Evolutionary conservation across 2,797 vertebrate species (phyloP).

Genomic region (Urosaurus nigricauda): DNA sequence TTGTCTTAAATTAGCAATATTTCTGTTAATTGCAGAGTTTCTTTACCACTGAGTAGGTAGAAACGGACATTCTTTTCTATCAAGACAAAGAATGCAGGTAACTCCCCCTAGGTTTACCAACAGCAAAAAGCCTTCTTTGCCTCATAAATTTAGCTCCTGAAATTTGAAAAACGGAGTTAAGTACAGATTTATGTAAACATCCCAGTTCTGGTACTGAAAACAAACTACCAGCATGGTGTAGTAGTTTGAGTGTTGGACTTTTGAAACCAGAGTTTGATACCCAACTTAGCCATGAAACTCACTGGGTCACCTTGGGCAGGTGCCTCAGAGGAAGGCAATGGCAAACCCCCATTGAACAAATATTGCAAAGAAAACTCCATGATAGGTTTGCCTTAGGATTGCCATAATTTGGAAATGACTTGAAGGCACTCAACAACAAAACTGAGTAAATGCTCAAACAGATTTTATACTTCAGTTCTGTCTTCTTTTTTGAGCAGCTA

Average conservation of each 20-base stretch:
- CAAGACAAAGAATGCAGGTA: not conserved
- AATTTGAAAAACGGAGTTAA: not conserved
- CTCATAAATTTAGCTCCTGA: not conserved
- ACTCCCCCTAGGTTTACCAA: not conserved
- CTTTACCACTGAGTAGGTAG: not conserved
- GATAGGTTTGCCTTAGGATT: too few species aligned
- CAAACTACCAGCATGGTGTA: not conserved
- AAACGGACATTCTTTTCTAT: not conserved
- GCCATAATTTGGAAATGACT: too few species aligned
- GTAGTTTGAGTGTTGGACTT: too few species aligned
- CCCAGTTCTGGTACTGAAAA: not conserved
- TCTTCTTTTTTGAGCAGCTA: not conserved
- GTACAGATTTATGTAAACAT: not conserved
- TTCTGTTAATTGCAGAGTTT: not conserved
- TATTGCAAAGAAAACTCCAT: too few species aligned
- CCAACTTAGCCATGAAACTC: too few species aligned
- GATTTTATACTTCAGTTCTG: not conserved
- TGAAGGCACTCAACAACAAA: too few species aligned
- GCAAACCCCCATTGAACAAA: too few species aligned
- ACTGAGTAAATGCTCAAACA: too few species aligned
- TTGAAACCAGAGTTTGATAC: too few species aligned
- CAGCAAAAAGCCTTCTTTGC: not conserved
- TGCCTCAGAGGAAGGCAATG: too few species aligned
- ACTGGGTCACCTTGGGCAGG: too few species aligned
- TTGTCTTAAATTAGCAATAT: not conserved